These are phyloP conservation scores for Nesogale talazaci DNA, from an alignment of 2,113 vertebrate genomes.

Conservation along the genomic window DNA sequence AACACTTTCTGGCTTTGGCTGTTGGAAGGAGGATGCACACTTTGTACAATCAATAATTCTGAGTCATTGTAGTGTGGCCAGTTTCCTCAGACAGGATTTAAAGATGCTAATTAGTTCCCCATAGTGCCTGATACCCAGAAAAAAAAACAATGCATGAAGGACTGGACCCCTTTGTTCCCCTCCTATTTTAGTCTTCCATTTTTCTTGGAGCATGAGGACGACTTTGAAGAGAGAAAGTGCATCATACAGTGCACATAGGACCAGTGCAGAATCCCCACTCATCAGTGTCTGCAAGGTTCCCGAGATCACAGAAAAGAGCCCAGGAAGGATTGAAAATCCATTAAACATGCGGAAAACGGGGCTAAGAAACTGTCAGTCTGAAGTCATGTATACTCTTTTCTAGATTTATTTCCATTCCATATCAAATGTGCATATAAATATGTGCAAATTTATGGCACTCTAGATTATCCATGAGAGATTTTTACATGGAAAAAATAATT, in stretches of 20 bases:
- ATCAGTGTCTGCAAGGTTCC: neutral
- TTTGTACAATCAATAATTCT: neutral
- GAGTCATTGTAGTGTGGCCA: neutral
- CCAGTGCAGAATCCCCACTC: rapidly evolving
- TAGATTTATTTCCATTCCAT: neutral
- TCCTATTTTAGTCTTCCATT: neutral
- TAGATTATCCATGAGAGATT: neutral
- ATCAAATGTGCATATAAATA: neutral
- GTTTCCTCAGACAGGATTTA: neutral
- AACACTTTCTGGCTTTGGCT: neutral
- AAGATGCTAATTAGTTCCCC: neutral
- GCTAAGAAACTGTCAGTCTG: neutral
- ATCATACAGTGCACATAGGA: neutral
- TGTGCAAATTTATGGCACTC: neutral
- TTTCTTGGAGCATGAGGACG: neutral
- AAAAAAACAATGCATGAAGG: neutral
- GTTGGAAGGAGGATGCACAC: neutral
- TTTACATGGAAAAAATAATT: neutral
- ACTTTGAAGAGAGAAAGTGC: neutral
- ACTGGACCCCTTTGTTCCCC: neutral
- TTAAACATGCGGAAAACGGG: neutral
- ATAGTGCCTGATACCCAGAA: neutral
- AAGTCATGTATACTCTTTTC: neutral
- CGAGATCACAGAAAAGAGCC: neutral
- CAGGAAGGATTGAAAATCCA: neutral